Percentiles rank a stretch among this genome's conserved stretches.
These are phyloP conservation scores for Leucopsar rothschildi DNA, from an alignment of 2,113 vertebrate genomes.

Conservation along the genomic window DNA sequence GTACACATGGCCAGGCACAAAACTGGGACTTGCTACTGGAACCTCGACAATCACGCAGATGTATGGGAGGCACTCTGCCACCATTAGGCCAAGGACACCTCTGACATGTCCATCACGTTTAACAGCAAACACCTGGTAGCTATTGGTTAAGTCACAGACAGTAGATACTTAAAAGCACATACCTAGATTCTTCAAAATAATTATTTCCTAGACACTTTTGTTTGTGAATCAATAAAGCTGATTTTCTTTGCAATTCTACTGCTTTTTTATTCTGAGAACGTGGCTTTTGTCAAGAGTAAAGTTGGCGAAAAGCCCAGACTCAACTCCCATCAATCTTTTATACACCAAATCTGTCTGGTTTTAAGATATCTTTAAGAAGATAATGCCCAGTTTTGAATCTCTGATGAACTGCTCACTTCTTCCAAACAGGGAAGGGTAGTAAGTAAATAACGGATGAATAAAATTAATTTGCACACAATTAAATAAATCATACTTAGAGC, in stretches of 20 bases:
- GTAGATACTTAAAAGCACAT: neutral
- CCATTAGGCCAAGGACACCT: neutral
- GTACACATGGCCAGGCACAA: neutral
- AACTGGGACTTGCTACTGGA: neutral
- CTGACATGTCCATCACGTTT: too few species aligned
- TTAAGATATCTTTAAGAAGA: neutral
- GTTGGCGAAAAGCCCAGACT: fast-evolving
- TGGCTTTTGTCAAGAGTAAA: neutral
- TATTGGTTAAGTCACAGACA: neutral
- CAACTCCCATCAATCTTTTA: neutral
- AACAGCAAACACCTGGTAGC: neutral
- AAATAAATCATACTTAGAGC: neutral
- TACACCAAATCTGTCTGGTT: neutral
- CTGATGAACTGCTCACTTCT: neutral
- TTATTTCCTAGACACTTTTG: neutral
- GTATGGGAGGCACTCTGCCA: too few species aligned
- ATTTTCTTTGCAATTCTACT: neutral
- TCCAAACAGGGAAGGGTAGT: neutral
- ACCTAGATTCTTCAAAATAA: neutral
- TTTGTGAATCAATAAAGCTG: neutral
- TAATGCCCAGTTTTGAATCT: neutral
- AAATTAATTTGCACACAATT: neutral
- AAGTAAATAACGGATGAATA: neutral
- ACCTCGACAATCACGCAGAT: fast-evolving
- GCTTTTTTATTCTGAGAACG: neutral